Conservation (phyloP, 2,113 vertebrate species). For the Helogale parvula region DNA sequence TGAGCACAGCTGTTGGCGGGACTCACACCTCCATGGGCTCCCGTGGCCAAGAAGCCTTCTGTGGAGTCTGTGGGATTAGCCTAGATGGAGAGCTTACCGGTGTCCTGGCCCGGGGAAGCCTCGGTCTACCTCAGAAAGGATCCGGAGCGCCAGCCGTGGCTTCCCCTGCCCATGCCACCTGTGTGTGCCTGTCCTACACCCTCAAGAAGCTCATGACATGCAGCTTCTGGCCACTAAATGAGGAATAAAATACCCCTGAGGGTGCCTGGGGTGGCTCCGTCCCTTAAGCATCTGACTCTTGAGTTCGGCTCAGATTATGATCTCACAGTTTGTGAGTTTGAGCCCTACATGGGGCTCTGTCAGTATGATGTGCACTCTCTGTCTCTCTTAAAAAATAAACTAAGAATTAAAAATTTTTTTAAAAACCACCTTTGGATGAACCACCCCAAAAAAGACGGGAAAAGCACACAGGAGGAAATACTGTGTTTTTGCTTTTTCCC, state of each 20-base stretch:
- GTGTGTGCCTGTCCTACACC: not conserved
- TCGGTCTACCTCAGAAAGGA: not conserved
- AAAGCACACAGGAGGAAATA: not conserved
- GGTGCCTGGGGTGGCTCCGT: too few species aligned
- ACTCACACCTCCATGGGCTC: not conserved
- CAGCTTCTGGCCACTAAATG: not conserved
- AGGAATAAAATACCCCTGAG: not conserved
- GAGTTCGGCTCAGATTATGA: too few species aligned
- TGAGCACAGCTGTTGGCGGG: not conserved
- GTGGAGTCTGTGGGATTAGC: not conserved
- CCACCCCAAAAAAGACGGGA: not conserved
- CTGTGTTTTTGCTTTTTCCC: not conserved
- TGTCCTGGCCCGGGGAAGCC: not conserved
- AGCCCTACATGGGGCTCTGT: too few species aligned
- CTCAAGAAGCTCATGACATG: not conserved
- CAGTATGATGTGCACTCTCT: too few species aligned
- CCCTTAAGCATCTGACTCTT: too few species aligned
- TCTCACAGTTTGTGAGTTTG: too few species aligned
- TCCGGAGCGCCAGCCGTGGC: not conserved
- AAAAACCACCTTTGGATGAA: not conserved
- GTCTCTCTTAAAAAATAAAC: too few species aligned
- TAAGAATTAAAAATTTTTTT: too few species aligned
- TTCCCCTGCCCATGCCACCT: fast-evolving
- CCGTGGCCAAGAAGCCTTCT: not conserved
- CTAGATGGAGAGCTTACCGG: not conserved